Base-by-base conservation (phyloP, 2,113 vertebrate genomes). In the Mystacornis crossleyi region DNA sequence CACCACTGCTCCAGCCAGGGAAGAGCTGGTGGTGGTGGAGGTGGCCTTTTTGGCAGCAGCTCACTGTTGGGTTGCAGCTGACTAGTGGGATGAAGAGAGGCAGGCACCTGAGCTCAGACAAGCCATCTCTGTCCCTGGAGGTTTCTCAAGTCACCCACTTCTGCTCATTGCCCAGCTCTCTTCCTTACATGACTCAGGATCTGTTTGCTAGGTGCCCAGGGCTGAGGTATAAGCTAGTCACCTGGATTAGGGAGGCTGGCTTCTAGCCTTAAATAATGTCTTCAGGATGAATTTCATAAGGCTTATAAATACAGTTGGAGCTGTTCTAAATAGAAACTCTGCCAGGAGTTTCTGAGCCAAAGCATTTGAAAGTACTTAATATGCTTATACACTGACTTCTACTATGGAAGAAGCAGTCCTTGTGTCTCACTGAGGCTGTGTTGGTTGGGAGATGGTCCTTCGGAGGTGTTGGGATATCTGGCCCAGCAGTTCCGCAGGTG, bases 261-360 rank as follows among this genome's bases (percentile, higher is more conserved):
- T 96, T 93, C 67, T 43, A 80, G 77, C 72, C 60, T 62, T 54
- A 47, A 72, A 11, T 50, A 83, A 86, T 26, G 45, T 82, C 92
- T 96, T 92, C 79, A 92, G 93, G 80, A 89, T 95, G 43, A 43
- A 53, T 91, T 97, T 96, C 93, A 77, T 93, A 74, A 90, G 93
- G 47, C 86, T 96, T 95, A 65, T 75, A 92, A 96, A 95, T 95
- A 93, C 57, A 88, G 67, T 75, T 97, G 54, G 95, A 91, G 81
- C 86, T 93, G 57, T 74, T 92, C 93, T 83, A 89, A 93, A 65
- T 70, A 77, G 53, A 54, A 80, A 18, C 17, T 86, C 12, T 74
- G 55, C 54, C 43, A 78, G 55, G 60, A 81, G 20, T 48, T 88
- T 75, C 55, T 84, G 88, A 91, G 65, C 62, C 48, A 67, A 88